Evolutionary conservation across 2,113 vertebrate species (phyloP), one percentile per base, ranked within the genome.

Genomic region (Cyanoliseus patagonus): DNA sequence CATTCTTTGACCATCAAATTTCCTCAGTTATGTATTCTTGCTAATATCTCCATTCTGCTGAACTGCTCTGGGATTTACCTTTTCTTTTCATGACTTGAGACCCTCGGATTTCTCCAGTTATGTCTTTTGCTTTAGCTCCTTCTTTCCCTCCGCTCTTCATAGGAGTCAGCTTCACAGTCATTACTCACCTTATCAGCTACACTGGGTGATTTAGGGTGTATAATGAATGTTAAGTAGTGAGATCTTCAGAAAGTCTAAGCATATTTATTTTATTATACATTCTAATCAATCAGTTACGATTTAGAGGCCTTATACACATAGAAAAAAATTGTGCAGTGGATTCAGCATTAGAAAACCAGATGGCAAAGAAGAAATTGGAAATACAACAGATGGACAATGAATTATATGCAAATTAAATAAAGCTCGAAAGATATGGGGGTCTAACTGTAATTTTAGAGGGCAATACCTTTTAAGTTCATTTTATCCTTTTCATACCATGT

Each of bases 361-460:
- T 91, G 91, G 88, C 35, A 75, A 76, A 89, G 44, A 83, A 94
- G 77, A 91, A 89, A 86, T 30, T 68, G 42, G 44, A 96, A 92
- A 82, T 91, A 76, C 10, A 92, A 46, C 89, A 97, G 91, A 89
- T 89, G 78, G 77, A 90, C 39, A 94, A 83, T 47, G 44, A 95
- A 82, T 76, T 62, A 87, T 57, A 95, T 24, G 47, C 24, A 91
- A 82, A 92, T 87, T 81, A 75, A 92, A 66, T 61, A 79, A 62
- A 5, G 27, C 66, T 91, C 89, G 57, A 86, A 68, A 37, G 74
- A 78, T 86, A 69, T 78, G 72, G 42, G 46, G 52, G 52, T 95
- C 44, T 82, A 72, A 89, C 55, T 61, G 33, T 49, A 78, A 31
- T 79, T 79, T 64, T 82, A 31, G 31, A 59, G 7, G 8, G 12